Percentiles rank a stretch among this genome's conserved stretches.
phyloP scores from a whole-genome alignment of 2,113 vertebrate species.

The Pheucticus melanocephalus region DNA sequence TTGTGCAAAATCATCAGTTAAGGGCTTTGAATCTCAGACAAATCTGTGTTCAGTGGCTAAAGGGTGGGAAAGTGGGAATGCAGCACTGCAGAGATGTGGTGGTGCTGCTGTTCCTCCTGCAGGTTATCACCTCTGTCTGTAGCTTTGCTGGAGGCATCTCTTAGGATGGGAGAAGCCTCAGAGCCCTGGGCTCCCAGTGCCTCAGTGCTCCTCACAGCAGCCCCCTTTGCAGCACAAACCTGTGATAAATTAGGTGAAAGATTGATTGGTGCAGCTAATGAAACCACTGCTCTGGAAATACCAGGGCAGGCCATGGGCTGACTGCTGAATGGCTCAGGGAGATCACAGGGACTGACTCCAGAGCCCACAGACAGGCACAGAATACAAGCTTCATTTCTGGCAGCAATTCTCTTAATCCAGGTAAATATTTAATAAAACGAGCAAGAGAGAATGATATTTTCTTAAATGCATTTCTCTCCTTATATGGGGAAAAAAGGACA shows the following conservation, averaged over 20 bases:
- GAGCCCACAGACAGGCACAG: neutral
- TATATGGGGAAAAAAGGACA: neutral
- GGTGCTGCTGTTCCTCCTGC: neutral
- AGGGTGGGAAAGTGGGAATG: neutral
- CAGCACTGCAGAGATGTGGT: neutral
- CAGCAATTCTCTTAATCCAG: neutral
- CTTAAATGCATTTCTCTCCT: neutral
- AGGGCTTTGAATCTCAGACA: neutral
- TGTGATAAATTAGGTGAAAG: neutral
- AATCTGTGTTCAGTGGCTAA: neutral
- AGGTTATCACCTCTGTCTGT: neutral
- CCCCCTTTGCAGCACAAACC: neutral
- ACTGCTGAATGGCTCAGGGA: neutral
- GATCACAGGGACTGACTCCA: neutral
- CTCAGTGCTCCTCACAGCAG: accelerated
- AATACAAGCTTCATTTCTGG: neutral
- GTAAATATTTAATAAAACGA: neutral
- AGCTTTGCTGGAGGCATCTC: neutral
- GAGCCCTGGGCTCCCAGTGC: accelerated
- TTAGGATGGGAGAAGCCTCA: neutral
- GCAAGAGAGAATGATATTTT: neutral
- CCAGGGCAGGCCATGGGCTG: neutral
- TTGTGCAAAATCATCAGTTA: neutral
- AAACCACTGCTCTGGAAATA: neutral
- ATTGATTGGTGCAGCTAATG: neutral